Evolutionary conservation across 2,888 invertebrate species (phyloP), one percentile per base, ranked within the genome.

Genomic region (Drosophila mulleri): DNA sequence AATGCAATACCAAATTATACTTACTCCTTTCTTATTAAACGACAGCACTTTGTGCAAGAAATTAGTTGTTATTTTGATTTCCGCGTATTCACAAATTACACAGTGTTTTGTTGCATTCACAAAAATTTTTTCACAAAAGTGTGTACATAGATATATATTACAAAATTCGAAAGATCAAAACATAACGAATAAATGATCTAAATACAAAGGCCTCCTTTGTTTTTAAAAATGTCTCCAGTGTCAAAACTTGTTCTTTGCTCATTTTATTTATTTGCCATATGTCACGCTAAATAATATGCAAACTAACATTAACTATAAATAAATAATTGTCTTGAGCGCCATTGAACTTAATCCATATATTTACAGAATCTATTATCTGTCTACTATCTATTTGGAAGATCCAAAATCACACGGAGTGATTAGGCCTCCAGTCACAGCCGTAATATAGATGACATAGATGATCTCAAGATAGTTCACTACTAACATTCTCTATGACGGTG

Each of bases 81-180:
- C 20, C 37, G 35, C 32, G 20, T 74, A 35, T 62, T 67, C 20
- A 53, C 58, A 69, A 63, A 61, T 62, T 64, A 52, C 37, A 42
- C 45, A 64, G 58, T 60, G 26, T 60, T 44, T 59, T 61, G 42
- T 56, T 48, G 66, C 69, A 67, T 67, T 64, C 61, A 77, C 77
- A 67, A 78, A 67, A 75, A 78, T 79, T 71, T 77, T 77, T 67
- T 75, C 64, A 66, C 67, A 65, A 76, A 68, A 61, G 54, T 72
- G 59, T 72, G 20, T 65, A 56, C 53, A 35, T 65, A 12, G 20
- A 56, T 59, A 37, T 52, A 64, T 58, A 59, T 50, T 68, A 58
- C 35, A 61, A 58, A 67, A 52, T 56, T 39, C 63, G 47, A 62
- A 58, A 59, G 59, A 54, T 42, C 32, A 60, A 58, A 58, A 35